Conservation (phyloP, 1,140 invertebrate species). For the Pinna nobilis region DNA sequence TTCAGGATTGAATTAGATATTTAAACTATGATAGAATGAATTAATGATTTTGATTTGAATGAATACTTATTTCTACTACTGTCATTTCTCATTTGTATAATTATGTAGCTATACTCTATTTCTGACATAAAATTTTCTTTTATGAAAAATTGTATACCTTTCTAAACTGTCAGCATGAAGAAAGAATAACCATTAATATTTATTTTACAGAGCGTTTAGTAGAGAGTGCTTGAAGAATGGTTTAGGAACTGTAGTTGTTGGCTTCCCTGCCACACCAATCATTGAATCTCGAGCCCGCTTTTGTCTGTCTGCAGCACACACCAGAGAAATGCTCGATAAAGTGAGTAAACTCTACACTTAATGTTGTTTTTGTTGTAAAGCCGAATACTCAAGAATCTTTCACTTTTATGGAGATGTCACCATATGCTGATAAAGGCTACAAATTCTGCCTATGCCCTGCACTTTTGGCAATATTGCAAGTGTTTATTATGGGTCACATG, state of each 20-base stretch:
- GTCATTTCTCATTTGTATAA: neutral
- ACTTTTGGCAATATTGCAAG: neutral
- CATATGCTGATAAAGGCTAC: neutral
- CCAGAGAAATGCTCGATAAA: slow-evolving; percentile 95
- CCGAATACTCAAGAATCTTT: neutral
- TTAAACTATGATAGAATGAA: too few species aligned
- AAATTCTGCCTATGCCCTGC: neutral
- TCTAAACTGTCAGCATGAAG: too few species aligned
- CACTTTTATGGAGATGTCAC: neutral
- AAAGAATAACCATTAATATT: too few species aligned
- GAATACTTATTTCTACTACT: too few species aligned
- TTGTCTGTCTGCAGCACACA: slow-evolving; percentile 96
- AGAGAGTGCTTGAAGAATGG: slow-evolving; percentile 87
- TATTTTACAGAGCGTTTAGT: slow-evolving; percentile 86
- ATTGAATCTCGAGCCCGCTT: slow-evolving; percentile 95
- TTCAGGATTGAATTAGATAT: too few species aligned
- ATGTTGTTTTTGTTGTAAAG: neutral
- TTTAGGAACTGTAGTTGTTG: slow-evolving; percentile 96
- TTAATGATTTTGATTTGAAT: too few species aligned
- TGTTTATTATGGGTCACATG: neutral
- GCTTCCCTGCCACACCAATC: slow-evolving; percentile 98
- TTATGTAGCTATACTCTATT: neutral
- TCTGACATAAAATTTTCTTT: neutral
- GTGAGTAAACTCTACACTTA: slow-evolving; percentile 73
- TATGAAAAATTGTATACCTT: neutral